phyloP scores from a whole-genome alignment of 1,140 invertebrate genomes.

The Drosophila pectinifera region DNA sequence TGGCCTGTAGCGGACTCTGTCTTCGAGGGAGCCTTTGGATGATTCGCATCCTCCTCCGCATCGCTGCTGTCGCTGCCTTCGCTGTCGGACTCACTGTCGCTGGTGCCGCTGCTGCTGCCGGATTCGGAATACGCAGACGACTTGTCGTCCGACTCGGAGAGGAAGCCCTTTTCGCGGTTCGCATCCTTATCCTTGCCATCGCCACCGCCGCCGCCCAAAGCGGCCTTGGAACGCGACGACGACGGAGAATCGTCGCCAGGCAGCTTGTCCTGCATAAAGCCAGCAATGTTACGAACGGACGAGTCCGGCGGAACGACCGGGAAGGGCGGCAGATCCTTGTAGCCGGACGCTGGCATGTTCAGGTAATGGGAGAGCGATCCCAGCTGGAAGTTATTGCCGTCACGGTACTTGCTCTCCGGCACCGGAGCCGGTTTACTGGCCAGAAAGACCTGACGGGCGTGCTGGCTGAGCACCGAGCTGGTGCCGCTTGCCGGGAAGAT shows the following conservation, averaged over 20 bases:
- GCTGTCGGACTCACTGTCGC: conserved; percentile 63
- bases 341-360: conserved; percentile 93
- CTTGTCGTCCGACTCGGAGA: conserved; percentile 81
- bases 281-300: conserved; percentile 91
- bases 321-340: conserved; percentile 95
- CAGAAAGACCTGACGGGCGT: conserved; percentile 94
- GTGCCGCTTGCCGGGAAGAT: conserved; percentile 88
- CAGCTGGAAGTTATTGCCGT: conserved; percentile 94
- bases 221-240: conserved; percentile 13
- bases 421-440: conserved; percentile 96
- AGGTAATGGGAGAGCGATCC: conserved; percentile 98
- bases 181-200: conserved; percentile 32
- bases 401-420: conserved; percentile 89
- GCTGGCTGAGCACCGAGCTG: conserved; percentile 87
- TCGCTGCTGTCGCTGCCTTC: conserved; percentile 58
- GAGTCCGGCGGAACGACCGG: conserved; percentile 92
- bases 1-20: conserved; percentile 14
- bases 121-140: conserved; percentile 69
- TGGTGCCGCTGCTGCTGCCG: conserved; percentile 56
- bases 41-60: conserved; percentile 37
- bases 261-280: conserved; percentile 79
- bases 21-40: conserved; percentile 17
- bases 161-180: conserved; percentile 68
- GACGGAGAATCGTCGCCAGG: conserved; percentile 33
- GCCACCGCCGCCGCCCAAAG: conserved; percentile 7